Base-by-base conservation (phyloP, 2,797 vertebrate species). In the Peromyscus eremicus region DNA sequence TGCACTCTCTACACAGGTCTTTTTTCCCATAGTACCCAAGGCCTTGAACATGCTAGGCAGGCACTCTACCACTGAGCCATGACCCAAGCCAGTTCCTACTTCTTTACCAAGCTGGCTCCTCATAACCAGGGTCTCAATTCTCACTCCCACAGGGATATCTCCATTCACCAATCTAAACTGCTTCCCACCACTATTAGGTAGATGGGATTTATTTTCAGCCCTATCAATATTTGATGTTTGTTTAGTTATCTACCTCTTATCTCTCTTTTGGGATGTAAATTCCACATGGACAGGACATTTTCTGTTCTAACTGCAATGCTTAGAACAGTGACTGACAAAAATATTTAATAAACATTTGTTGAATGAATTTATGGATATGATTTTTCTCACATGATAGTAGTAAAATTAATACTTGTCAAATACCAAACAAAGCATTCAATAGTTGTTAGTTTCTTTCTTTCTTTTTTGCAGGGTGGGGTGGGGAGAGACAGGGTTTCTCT, bases 341-440 rank as follows among this genome's bases (percentile, higher is more conserved):
- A 55, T 62, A 37, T 46, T 93, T 62, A 88, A 73, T 80, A 94
- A 79, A 84, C 91, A 46, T n/a, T 93, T 75, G 71, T 46, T 84
- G 32, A 79, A 66, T 89, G 29, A 83, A 91, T 68, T 90, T 93
- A 70, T 64, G 12, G 62, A 57, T 64, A 57, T 71, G 62, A 57
- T 29, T 82, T 87, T 92, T 68, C 84, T 80, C 82, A 88, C 5
- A 75, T 8, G 43, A 88, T 52, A 57, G 32, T 34, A 88, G 62
- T 19, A 60, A 95, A 55, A 66, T 89, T 79, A 94, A 75, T 84
- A 89, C 66, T 68, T 75, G 79, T 46, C 71, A 83, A 55, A 21
- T 91, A 12, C 40, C 13, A 80, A 93, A 64, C 57, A 75, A 60
- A 94, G 71, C 57, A 66, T 55, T 88, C 68, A 70, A 8, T 49